Conservation (phyloP, 2,888 invertebrate genomes). For the Heliconius ethilla region DNA sequence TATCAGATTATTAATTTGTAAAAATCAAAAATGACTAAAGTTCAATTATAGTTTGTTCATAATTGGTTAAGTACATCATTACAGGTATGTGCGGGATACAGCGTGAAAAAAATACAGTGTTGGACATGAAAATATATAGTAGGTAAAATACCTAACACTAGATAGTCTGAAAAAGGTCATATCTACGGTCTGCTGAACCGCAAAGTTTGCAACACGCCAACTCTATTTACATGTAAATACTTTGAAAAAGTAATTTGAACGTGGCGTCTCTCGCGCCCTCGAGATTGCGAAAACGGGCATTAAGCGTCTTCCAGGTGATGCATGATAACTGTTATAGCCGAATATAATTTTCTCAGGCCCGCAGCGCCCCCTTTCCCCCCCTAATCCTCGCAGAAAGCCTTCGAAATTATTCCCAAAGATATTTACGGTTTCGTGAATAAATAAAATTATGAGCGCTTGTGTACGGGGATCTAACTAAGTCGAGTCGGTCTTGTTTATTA, state of each 20-base stretch:
- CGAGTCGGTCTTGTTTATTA: conserved; percentile 75
- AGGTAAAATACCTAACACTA: conserved; percentile 4
- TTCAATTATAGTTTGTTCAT: not conserved
- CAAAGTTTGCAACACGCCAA: conserved; percentile 63
- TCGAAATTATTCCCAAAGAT: conserved; percentile 80
- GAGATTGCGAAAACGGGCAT: conserved; percentile 81
- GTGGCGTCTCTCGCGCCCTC: conserved; percentile 72
- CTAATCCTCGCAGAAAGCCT: conserved; percentile 81
- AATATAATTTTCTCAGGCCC: conserved; percentile 82
- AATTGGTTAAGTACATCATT: too few relatives aligned
- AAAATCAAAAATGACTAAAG: not conserved
- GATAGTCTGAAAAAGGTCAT: conserved; percentile 44
- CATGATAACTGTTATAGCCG: conserved; percentile 82
- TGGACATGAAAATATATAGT: not conserved
- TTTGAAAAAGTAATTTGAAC: conserved; percentile 82
- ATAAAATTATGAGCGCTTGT: conserved; percentile 78
- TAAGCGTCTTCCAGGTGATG: conserved; percentile 81
- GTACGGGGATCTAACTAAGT: conserved; percentile 72
- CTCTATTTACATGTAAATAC: conserved; percentile 83
- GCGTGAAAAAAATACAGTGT: not conserved
- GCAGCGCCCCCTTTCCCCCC: conserved; percentile 80
- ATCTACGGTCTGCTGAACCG: conserved; percentile 53
- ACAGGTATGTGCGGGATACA: too few relatives aligned
- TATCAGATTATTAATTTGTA: not conserved
- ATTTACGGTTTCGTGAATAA: conserved; percentile 82